Evolutionary conservation across 2,113 vertebrate genomes (phyloP), one percentile per base, ranked within the genome.

Genomic region (Perognathus longimembris): DNA sequence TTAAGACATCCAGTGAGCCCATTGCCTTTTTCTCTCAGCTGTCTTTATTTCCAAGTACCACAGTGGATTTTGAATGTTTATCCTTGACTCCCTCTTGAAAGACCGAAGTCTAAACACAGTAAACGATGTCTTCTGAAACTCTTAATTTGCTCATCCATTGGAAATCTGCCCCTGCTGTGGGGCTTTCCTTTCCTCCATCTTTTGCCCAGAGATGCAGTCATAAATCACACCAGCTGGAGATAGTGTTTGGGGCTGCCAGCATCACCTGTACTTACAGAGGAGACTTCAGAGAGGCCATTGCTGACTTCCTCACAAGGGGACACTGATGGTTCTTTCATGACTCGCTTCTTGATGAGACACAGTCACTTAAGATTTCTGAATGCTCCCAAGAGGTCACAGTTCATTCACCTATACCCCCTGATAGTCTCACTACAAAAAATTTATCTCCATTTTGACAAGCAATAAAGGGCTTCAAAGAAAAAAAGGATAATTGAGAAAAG

Each of bases 31-130:
- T 30, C 69, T 34, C 67, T 45, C 17, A 2, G 17, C 50, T 30
- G 1, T 63, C 63, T 81, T 66, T 57, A 34, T 61, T 84, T 67
- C 88, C 32, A 14, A 54, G 70, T 42, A 82, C 69, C 32, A 50
- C 32, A 14, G 42, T 70, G 18, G 32, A 64, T 36, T 93, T 50
- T 32, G 81, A n/a, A 77, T 91, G 92, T 91, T 95, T 95, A 94
- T 84, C 74, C 85, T 64, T 79, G 42, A 84, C 71, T 94, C 74
- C 71, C 14, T 64, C 85, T 88, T 76, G 54, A 85, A 85, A 93
- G 94, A 92, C 94, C 93, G 84, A 92, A 85, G 64, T 88, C 86
- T 76, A 96, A 97, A 97, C 78, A 95, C 50, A 85, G 96, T 87
- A 94, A 94, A 96, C 90, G 87, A 92, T 54, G 40, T 66, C 85